Evolutionary conservation across 2,113 vertebrate genomes (phyloP), one percentile per base, ranked within the genome.

Genomic region (Coregonus clupeaformis): DNA sequence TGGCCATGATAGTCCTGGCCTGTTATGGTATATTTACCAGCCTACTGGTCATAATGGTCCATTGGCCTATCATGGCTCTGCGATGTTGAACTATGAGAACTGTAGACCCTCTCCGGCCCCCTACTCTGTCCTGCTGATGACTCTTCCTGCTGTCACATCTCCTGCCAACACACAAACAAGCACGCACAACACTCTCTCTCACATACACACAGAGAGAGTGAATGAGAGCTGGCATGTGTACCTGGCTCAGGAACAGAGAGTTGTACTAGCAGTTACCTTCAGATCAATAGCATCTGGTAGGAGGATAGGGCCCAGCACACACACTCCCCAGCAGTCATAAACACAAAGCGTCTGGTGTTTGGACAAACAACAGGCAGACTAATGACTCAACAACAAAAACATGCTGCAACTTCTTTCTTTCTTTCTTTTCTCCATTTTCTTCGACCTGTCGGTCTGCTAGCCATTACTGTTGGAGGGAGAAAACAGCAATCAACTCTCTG

Each of bases 91-190:
- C 49, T 52, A 52, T 52, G 49, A 52, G 49, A 52, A 52, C 49
- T 52, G 49, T 3, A 52, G 49, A 52, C 16, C 49, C 16, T 52
- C 49, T 18, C 49, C 5, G 49, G 49, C 16, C 13, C 49, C 49
- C 14, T 18, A 52, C 5, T 52, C 49, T 49, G 47, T 49, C 47
- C 47, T 18, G 49, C 49, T 52, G 81, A 81, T 78, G 71, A 49
- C 76, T 47, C 14, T 52, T 52, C 16, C 49, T 52, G 49, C 49
- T 74, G 85, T 92, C 91, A 91, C 76, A 83, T 82, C 65, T n/a
- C 27, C 6, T 27, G 30, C 57, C 14, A 9, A 72, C 32, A 45
- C 71, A 25, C 30, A 24, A 59, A 14, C 2, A 59, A 18, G 30
- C 70, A 62, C 55, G 30, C 24, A 72, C 59, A n/a, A 42, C 36